phyloP scores from a whole-genome alignment of 1,140 invertebrate species.

The Dysdera silvatica region DNA sequence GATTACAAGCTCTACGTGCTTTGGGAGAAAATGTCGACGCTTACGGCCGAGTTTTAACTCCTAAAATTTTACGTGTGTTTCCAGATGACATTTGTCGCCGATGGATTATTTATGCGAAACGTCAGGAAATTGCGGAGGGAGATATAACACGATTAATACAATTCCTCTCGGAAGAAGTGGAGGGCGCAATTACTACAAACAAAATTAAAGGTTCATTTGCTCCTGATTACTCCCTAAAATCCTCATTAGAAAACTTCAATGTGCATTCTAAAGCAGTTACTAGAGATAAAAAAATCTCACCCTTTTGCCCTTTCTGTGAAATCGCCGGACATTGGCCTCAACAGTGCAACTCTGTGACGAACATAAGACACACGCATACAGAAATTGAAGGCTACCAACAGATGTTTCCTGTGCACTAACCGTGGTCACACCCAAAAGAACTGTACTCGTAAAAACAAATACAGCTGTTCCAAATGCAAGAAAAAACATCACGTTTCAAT shows the following conservation, averaged over 20 bases:
- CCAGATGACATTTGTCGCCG: not conserved
- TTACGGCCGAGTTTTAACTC: conserved; percentile 2
- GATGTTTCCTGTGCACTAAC: conserved; percentile 14
- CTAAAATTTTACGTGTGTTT: conserved; percentile 8
- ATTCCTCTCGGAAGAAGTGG: conserved; percentile 7
- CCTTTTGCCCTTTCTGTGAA: conserved; percentile 12
- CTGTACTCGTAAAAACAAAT: conserved; percentile 4
- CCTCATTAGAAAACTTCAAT: conserved; percentile 3
- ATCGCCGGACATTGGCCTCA: conserved; percentile 10
- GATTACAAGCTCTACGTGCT: not conserved
- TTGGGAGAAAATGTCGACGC: conserved; percentile 1
- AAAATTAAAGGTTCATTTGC: conserved; percentile 2
- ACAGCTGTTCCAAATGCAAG: not conserved
- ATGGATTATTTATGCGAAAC: conserved; percentile 6
- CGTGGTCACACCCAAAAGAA: not conserved
- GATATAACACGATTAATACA: conserved; percentile 1
- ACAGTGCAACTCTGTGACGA: not conserved
- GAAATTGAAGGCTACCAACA: conserved; percentile 9
- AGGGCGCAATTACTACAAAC: not conserved
- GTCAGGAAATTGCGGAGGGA: not conserved
- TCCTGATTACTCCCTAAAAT: not conserved
- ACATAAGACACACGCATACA: conserved; percentile 8
- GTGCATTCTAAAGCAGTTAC: not conserved
- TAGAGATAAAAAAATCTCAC: conserved; percentile 1
- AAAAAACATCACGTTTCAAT: conserved; percentile 13